phyloP scores from a whole-genome alignment of 2,888 invertebrate species.

The Trichogramma evanescens region DNA sequence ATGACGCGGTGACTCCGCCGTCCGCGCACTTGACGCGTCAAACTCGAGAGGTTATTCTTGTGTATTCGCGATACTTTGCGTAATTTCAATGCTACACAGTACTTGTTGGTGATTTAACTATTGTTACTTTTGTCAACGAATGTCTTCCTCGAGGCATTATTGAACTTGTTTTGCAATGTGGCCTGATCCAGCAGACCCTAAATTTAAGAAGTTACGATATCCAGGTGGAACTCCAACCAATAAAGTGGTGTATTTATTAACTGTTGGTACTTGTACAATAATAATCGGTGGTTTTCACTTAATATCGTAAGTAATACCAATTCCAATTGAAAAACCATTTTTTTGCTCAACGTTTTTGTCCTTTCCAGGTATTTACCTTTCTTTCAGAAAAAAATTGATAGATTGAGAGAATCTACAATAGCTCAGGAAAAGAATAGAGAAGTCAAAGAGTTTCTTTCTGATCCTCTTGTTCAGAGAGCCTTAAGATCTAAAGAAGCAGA shows the following conservation, averaged over 20 bases:
- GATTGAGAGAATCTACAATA: background rate
- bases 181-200: conserved; percentile 26
- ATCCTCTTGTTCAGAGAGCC: background rate
- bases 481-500: background rate
- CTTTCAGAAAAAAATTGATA: background rate
- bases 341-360: background rate
- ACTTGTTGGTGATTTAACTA: no score
- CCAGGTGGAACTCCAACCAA: conserved; percentile 31
- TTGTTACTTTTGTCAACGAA: no score
- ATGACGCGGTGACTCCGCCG: no score
- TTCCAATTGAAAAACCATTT: background rate
- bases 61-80: no score
- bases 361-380: conserved; percentile 2
- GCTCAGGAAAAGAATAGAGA: background rate
- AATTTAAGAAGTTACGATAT: conserved; percentile 29
- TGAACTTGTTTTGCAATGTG: conserved; percentile 20
- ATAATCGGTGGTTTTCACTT: background rate
- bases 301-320: background rate
- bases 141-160: no score
- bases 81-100: no score
- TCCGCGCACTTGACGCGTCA: no score
- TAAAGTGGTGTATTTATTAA: conserved; percentile 1
- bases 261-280: background rate
- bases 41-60: no score
- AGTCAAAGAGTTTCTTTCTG: background rate